Percentiles rank a stretch among this genome's conserved stretches.
phyloP scores from a whole-genome alignment of 1,140 invertebrate genomes.

The Condylostylus longicornis region DNA sequence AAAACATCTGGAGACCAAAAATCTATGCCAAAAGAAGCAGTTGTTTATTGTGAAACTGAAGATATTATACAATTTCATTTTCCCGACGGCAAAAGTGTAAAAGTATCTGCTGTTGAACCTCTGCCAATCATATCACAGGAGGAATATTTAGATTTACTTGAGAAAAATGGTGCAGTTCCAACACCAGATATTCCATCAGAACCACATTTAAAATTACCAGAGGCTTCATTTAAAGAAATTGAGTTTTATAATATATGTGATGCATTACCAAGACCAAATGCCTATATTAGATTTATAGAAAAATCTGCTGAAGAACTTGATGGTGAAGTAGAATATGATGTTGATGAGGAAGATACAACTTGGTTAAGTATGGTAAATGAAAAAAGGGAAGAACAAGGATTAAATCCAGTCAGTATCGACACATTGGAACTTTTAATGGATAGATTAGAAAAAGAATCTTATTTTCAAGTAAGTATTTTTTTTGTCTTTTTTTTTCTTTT shows the following conservation, averaged over 20 bases:
- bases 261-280: slow-evolving; percentile 60
- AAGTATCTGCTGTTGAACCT: slow-evolving; percentile 41
- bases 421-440: slow-evolving; percentile 92
- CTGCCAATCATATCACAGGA: slow-evolving; percentile 46
- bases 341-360: slow-evolving; percentile 92
- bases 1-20: slow-evolving; percentile 11
- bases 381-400: slow-evolving; percentile 47
- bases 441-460: slow-evolving; percentile 91
- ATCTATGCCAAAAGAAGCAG: slow-evolving; percentile 37
- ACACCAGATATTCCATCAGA: slow-evolving; percentile 37
- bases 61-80: slow-evolving; percentile 72
- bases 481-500: neutral
- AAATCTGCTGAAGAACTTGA: slow-evolving; percentile 88
- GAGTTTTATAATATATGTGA: slow-evolving; percentile 63
- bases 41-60: slow-evolving; percentile 64
- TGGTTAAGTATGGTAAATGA: slow-evolving; percentile 85
- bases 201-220: slow-evolving; percentile 53
- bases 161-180: slow-evolving; percentile 34
- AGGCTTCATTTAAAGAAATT: slow-evolving; percentile 66
- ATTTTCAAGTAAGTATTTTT: slow-evolving; percentile 51
- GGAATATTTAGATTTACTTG: slow-evolving; percentile 39
- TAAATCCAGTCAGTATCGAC: slow-evolving; percentile 62
- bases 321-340: slow-evolving; percentile 89
- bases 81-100: slow-evolving; percentile 53
- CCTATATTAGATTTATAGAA: slow-evolving; percentile 85